These are phyloP conservation scores for Caenorhabditis panamensis DNA, from an alignment of 2,888 invertebrate species.

Conservation along the genomic window DNA sequence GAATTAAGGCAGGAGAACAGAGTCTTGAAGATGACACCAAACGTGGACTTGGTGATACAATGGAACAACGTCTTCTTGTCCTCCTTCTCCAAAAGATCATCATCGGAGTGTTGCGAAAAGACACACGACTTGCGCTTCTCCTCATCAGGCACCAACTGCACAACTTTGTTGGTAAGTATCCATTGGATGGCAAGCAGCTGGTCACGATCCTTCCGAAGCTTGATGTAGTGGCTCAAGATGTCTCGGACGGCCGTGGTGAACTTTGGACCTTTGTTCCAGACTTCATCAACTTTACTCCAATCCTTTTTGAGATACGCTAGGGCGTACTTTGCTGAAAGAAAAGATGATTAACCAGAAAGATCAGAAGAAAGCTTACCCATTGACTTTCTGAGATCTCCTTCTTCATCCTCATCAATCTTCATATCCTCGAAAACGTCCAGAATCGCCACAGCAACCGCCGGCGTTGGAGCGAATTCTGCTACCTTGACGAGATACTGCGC, in stretches of 20 bases:
- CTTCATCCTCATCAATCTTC: slow-evolving; percentile 35
- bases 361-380: slow-evolving; percentile 31
- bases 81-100: slow-evolving; percentile 45
- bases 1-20: slow-evolving; percentile 60
- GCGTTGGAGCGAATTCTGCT: slow-evolving; percentile 38
- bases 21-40: slow-evolving; percentile 61
- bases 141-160: slow-evolving; percentile 66
- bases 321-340: slow-evolving; percentile 62
- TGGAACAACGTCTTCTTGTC: slow-evolving; percentile 41
- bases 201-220: slow-evolving; percentile 48
- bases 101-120: slow-evolving; percentile 46
- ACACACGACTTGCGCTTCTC: slow-evolving; percentile 49
- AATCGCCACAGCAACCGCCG: slow-evolving; percentile 33
- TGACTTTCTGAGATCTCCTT: slow-evolving; percentile 10
- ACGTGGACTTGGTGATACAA: slow-evolving; percentile 58
- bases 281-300: slow-evolving; percentile 48
- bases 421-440: slow-evolving; percentile 51
- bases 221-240: slow-evolving; percentile 58
- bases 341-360: background rate
- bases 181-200: slow-evolving; percentile 61
- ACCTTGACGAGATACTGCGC: slow-evolving; percentile 28
- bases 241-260: slow-evolving; percentile 38
- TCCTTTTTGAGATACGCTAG: slow-evolving; percentile 63
- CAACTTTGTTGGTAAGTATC: slow-evolving; percentile 65
- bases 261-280: slow-evolving; percentile 34